Base-by-base conservation (phyloP, 2,797 vertebrate genomes). In the Choloepus didactylus region DNA sequence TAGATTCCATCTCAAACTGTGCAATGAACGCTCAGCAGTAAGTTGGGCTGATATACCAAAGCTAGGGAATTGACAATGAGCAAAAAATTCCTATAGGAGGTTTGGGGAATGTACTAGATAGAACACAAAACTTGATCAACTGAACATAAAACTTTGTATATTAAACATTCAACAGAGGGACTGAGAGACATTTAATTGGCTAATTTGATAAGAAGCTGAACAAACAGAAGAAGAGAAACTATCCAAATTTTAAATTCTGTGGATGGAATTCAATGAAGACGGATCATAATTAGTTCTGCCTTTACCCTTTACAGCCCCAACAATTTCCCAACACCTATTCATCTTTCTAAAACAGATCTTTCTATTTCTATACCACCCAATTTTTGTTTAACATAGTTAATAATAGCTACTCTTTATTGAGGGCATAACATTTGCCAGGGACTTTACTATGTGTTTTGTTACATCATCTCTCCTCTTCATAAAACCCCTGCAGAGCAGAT, bases 251-350 rank as follows among this genome's bases (percentile, higher is more conserved):
- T 89, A 35, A 81, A 31, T 95, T 89, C 95, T 91, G 21, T 81
- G 18, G n/a, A 66, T 66, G 21, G 44, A 93, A 96, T 96, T 86
- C 95, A 67, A 89, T 70, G 41, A 91, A 92, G 82, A 85, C 0
- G 49, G 84, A 91, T 51, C 21, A 70, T n/a, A 44, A 88, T 84
- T 95, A 81, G 54, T 87, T 88, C 89, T 90, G 67, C 54, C 27
- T 64, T 87, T 11, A 19, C n/a, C 41, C 31, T 85, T 91, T 86
- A 89, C 2, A 60, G 67, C 21, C 62, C 27, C 90, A 97, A 96
- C 88, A 92, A 95, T 77, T 83, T 94, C 29, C 35, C 89, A 95
- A 97, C 35, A 97, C 44, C 79, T 59, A 72, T 70, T 96, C 66
- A 80, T 16, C 49, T 67, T 85, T 89, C 73, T 75, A 38, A 79